A percentile compares a stretch with the other conserved stretches of the same genome.
phyloP scores from a whole-genome alignment of 1,140 invertebrate species.

The Episyrphus balteatus region DNA sequence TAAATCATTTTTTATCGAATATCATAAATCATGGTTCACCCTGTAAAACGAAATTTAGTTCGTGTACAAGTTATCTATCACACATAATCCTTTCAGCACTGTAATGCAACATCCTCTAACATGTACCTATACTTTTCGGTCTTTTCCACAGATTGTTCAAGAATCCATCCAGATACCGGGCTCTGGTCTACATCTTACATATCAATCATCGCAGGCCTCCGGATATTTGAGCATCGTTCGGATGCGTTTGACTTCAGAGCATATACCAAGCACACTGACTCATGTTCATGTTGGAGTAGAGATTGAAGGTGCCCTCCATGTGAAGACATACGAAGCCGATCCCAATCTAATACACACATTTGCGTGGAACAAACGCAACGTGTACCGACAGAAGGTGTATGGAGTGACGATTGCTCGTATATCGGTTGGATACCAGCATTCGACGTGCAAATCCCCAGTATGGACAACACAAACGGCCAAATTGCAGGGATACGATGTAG shows the following conservation, averaged over 20 bases:
- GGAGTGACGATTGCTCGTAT: conserved; percentile 76
- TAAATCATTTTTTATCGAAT: too few relatives aligned
- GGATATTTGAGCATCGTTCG: conserved; percentile 87
- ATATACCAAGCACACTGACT: conserved; percentile 66
- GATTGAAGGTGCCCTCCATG: conserved; percentile 83
- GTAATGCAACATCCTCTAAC: background rate
- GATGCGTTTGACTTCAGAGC: conserved; percentile 74
- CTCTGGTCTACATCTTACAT: conserved; percentile 81
- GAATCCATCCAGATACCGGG: conserved; percentile 89
- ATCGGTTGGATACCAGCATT: conserved; percentile 91
- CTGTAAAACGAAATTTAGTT: background rate
- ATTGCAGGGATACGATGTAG: conserved; percentile 92
- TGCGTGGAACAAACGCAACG: conserved; percentile 94
- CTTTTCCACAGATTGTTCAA: conserved; percentile 71
- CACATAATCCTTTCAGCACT: background rate
- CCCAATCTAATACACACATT: conserved; percentile 89
- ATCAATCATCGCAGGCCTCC: conserved; percentile 82
- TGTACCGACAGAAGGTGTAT: conserved; percentile 93
- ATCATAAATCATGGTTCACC: too few relatives aligned
- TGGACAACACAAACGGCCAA: conserved; percentile 92
- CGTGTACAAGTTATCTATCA: background rate
- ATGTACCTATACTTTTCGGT: background rate
- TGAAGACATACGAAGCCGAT: conserved; percentile 90
- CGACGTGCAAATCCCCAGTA: conserved; percentile 69
- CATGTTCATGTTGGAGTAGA: conserved; percentile 83